phyloP scores from a whole-genome alignment of 2,888 invertebrate genomes.

The Steinernema scapterisci region DNA sequence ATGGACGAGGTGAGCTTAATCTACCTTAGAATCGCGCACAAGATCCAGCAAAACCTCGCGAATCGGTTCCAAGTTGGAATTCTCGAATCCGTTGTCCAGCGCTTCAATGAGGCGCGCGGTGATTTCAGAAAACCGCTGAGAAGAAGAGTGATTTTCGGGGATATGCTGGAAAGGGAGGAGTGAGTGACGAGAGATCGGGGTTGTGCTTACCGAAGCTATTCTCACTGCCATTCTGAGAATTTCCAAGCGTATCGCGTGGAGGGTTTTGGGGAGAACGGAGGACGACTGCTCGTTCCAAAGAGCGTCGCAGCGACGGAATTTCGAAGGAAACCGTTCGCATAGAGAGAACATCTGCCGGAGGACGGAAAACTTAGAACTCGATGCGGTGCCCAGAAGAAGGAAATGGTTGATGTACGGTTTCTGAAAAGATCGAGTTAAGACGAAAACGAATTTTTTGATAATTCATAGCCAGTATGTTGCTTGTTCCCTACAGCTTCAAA shows the following conservation, averaged over 20 bases:
- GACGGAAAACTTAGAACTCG: background rate
- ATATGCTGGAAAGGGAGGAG: background rate
- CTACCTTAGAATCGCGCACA: background rate
- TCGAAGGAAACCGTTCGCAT: slow-evolving; percentile 8
- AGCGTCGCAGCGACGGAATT: slow-evolving; percentile 19
- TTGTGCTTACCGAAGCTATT: background rate
- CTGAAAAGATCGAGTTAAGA: background rate
- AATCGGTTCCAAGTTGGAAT: background rate
- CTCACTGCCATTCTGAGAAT: background rate
- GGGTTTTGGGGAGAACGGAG: background rate
- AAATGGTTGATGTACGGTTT: background rate
- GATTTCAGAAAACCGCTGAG: background rate
- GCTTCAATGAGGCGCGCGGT: background rate
- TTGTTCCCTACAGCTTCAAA: too few species aligned
- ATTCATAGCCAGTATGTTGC: too few species aligned
- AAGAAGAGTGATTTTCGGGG: background rate
- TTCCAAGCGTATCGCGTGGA: background rate
- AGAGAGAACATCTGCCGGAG: slow-evolving; percentile 24
- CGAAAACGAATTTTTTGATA: too few species aligned
- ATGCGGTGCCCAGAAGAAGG: background rate
- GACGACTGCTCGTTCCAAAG: background rate
- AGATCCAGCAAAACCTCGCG: background rate
- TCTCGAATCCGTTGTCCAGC: background rate
- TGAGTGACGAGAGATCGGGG: background rate
- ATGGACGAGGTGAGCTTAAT: too few species aligned